A percentile compares a stretch with the other conserved stretches of the same genome.
Evolutionary conservation across 1,140 invertebrate species (phyloP).

Genomic region (Saccostrea echinata): DNA sequence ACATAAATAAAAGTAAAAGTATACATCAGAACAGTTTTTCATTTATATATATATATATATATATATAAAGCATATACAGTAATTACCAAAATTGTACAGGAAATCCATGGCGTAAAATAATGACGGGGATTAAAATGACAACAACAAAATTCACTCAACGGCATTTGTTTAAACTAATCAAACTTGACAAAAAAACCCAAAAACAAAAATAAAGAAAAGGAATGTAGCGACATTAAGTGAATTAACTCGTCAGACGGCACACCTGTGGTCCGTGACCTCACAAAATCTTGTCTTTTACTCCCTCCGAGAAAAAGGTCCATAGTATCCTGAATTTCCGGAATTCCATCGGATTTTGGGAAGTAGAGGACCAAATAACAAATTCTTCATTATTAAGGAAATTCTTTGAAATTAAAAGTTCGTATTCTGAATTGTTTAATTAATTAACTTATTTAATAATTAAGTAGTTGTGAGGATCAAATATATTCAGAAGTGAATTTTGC

Average conservation of each 20-base stretch:
- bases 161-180: neutral
- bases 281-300: no score
- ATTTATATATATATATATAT: no score
- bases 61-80: no score
- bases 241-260: neutral
- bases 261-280: neutral
- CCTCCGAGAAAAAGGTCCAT: no score
- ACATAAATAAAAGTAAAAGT: neutral
- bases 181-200: conserved; percentile 8
- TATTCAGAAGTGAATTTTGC: no score
- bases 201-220: neutral
- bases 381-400: no score
- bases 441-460: no score
- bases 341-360: neutral
- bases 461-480: no score
- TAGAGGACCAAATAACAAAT: no score
- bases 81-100: neutral
- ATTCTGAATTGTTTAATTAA: no score
- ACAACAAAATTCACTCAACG: conserved; percentile 29
- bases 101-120: neutral
- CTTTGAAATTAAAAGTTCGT: no score
- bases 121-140: neutral
- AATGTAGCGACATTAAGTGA: conserved; percentile 30
- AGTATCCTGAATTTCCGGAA: neutral
- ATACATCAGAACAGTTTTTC: neutral